These are phyloP conservation scores for Sarcoramphus papa DNA, from an alignment of 2,797 vertebrate species.

Conservation along the genomic window DNA sequence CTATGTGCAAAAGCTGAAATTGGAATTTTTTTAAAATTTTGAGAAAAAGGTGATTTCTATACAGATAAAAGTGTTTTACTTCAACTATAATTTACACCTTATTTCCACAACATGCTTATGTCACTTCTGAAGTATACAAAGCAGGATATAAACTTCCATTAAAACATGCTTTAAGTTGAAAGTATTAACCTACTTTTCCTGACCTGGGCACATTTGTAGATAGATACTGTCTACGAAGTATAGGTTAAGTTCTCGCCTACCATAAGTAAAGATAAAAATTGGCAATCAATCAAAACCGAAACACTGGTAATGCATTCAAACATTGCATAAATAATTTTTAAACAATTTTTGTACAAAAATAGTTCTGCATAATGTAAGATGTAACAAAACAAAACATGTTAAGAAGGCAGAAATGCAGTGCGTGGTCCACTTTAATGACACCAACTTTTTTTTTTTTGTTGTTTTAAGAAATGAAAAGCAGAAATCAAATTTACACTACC, in stretches of 20 bases:
- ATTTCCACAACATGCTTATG: conserved; percentile 75
- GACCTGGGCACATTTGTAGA: conserved; percentile 76
- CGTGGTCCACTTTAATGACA: conserved; percentile 71
- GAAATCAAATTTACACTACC: conserved; percentile 73
- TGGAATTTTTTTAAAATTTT: conserved; percentile 63
- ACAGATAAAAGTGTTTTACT: conserved; percentile 69
- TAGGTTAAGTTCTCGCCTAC: conserved; percentile 76
- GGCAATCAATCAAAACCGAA: conserved; percentile 81
- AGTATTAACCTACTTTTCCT: conserved; percentile 65
- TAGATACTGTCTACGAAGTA: conserved; percentile 70
- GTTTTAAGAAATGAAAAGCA: conserved; percentile 67
- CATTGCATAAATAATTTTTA: conserved; percentile 84
- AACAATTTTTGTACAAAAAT: conserved; percentile 98
- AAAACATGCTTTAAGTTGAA: conserved; percentile 76
- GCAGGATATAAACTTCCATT: conserved; percentile 69
- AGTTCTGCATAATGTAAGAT: conserved; percentile 90
- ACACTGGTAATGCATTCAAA: conserved; percentile 85
- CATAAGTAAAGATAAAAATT: conserved; percentile 80
- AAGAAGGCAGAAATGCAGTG: conserved; percentile 78
- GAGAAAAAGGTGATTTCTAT: conserved; percentile 71
- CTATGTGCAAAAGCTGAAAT: conserved; percentile 73
- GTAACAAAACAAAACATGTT: conserved; percentile 83
- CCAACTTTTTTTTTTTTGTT: conserved; percentile 42
- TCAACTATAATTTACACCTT: conserved; percentile 71
- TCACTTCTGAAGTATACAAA: conserved; percentile 72